These are phyloP conservation scores for Electrona antarctica DNA, from an alignment of 2,113 vertebrate genomes.

Conservation along the genomic window DNA sequence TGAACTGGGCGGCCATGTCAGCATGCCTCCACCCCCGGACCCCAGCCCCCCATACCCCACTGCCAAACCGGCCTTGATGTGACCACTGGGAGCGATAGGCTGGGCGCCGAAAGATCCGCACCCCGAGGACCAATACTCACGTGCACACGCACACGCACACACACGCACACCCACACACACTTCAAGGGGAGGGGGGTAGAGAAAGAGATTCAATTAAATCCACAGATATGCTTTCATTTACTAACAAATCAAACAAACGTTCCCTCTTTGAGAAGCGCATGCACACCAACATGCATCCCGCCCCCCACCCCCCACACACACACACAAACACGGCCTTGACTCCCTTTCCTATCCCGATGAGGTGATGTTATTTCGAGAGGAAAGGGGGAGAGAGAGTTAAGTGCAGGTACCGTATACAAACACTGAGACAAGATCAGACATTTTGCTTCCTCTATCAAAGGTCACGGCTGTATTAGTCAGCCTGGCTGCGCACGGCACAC, in stretches of 20 bases:
- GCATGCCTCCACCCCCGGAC: constrained; percentile 53
- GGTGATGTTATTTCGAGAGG: neutral
- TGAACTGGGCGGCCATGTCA: constrained; percentile 70
- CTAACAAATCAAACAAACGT: constrained; percentile 8
- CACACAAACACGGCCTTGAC: too few relatives aligned
- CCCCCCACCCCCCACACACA: neutral
- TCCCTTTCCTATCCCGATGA: neutral
- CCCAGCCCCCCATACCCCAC: constrained; percentile 19
- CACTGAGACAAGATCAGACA: constrained; percentile 46
- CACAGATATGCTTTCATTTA: neutral
- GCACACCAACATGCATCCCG: neutral
- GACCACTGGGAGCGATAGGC: constrained; percentile 67
- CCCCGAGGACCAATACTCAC: constrained; percentile 1
- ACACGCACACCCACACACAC: constrained; percentile 22
- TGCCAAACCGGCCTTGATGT: constrained; percentile 52
- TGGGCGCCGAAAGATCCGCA: constrained; percentile 63
- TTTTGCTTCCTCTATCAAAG: constrained; percentile 43
- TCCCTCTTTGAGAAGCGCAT: constrained; percentile 20
- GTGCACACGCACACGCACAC: neutral
- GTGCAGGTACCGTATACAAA: constrained; percentile 36
- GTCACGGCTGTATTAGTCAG: constrained; percentile 46
- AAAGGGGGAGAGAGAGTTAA: neutral
- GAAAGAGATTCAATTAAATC: too few relatives aligned
- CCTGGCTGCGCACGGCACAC: constrained; percentile 22
- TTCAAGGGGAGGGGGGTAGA: neutral